These are phyloP conservation scores for Spicauda simplicius DNA, from an alignment of 2,888 invertebrate species.

Conservation along the genomic window DNA sequence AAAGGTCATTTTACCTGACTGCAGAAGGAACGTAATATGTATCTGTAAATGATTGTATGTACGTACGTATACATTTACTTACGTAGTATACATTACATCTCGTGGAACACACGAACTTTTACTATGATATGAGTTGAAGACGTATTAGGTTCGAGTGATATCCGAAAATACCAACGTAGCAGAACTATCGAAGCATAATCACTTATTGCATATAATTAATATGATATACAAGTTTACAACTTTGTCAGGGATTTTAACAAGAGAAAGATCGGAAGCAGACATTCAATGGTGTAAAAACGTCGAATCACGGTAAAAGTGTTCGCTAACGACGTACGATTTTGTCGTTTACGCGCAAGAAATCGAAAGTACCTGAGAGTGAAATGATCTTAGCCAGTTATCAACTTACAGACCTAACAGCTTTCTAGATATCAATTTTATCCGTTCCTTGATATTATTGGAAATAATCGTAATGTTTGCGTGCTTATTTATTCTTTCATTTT, in stretches of 20 bases:
- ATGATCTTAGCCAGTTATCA: slow-evolving; percentile 29
- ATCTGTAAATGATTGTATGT: too few relatives aligned
- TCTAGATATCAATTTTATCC: slow-evolving; percentile 27
- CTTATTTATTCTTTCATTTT: neutral
- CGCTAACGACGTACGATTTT: slow-evolving; percentile 15
- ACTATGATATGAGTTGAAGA: too few relatives aligned
- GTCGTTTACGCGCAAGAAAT: slow-evolving; percentile 30
- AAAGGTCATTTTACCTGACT: too few relatives aligned
- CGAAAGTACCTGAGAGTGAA: slow-evolving; percentile 28
- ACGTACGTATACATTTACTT: too few relatives aligned
- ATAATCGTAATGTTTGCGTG: neutral
- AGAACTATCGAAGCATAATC: too few relatives aligned
- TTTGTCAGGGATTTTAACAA: neutral
- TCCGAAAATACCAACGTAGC: too few relatives aligned
- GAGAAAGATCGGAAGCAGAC: neutral
- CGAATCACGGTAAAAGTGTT: slow-evolving; percentile 31
- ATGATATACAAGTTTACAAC: too few relatives aligned
- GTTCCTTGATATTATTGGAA: slow-evolving; percentile 13
- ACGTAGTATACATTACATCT: too few relatives aligned
- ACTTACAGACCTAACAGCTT: slow-evolving; percentile 31
- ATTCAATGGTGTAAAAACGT: slow-evolving; percentile 1
- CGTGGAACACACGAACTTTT: too few relatives aligned
- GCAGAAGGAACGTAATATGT: too few relatives aligned
- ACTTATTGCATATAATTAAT: too few relatives aligned
- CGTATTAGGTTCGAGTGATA: too few relatives aligned